A percentile compares a stretch with the other conserved stretches of the same genome.
Conservation (phyloP, 1,140 invertebrate genomes). For the Bacillus rossius region DNA sequence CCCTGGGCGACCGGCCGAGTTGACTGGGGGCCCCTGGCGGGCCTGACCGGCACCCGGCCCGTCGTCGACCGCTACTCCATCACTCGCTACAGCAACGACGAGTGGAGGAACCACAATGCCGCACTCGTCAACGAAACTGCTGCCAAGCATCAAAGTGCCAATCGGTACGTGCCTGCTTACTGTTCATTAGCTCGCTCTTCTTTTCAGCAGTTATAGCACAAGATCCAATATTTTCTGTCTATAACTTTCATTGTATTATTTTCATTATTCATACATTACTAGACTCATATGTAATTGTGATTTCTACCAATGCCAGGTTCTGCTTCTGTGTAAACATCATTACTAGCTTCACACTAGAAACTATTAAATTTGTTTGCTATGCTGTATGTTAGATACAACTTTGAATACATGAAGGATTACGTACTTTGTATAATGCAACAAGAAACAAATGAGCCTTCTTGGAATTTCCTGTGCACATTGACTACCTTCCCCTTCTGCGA, state of each 20-base stretch:
- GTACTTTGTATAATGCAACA: too few relatives aligned
- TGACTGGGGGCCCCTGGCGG: constrained; percentile 59
- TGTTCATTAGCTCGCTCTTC: neutral
- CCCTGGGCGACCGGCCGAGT: constrained; percentile 63
- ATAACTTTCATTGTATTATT: neutral
- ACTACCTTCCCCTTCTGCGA: too few relatives aligned
- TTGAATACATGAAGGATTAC: too few relatives aligned
- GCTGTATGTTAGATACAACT: too few relatives aligned
- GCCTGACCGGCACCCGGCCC: constrained; percentile 61
- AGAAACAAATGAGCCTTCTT: too few relatives aligned
- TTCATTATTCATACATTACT: neutral
- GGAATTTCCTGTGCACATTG: too few relatives aligned
- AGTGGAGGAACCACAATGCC: constrained; percentile 61
- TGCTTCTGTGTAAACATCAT: too few relatives aligned
- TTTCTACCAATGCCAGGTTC: too few relatives aligned
- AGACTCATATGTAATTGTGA: too few relatives aligned
- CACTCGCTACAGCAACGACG: constrained; percentile 57
- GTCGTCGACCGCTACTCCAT: constrained; percentile 67
- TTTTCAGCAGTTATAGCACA: neutral
- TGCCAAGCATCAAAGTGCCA: constrained; percentile 29
- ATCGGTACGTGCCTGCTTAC: constrained; percentile 26
- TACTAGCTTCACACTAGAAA: too few relatives aligned
- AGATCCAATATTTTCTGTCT: neutral
- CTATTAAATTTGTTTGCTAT: too few relatives aligned
- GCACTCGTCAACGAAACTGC: constrained; percentile 47